A percentile compares a stretch with the other conserved stretches of the same genome.
Conservation (phyloP, 2,888 invertebrate genomes). For the Sepioteuthis lessoniana region DNA sequence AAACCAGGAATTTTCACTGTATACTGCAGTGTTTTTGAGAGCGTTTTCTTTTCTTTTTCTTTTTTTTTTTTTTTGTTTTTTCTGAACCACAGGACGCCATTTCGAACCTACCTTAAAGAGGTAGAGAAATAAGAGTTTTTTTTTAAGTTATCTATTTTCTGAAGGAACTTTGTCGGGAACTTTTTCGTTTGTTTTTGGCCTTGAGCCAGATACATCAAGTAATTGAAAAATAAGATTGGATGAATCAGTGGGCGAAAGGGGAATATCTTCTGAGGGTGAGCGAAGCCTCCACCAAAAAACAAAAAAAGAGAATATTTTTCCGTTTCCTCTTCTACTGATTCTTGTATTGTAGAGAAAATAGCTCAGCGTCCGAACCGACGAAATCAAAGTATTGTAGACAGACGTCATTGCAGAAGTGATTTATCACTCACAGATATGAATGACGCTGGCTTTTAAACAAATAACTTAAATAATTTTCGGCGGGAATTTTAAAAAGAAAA, state of each 20-base stretch:
- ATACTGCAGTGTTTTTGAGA: too few relatives aligned
- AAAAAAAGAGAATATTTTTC: not conserved
- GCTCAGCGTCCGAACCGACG: not conserved
- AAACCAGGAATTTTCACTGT: too few relatives aligned
- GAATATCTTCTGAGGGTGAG: conserved; percentile 9
- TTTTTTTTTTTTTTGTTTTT: too few relatives aligned
- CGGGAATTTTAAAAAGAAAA: too few relatives aligned
- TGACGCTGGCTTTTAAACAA: not conserved
- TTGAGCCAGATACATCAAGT: not conserved
- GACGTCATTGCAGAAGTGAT: not conserved
- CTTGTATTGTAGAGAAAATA: not conserved
- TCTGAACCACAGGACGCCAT: too few relatives aligned
- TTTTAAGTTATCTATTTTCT: not conserved
- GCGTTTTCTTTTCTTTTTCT: too few relatives aligned
- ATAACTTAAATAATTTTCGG: too few relatives aligned
- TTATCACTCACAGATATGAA: not conserved
- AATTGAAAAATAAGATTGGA: not conserved
- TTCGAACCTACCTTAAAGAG: not conserved
- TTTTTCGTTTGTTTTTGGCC: not conserved
- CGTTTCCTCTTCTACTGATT: not conserved
- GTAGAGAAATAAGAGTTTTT: not conserved
- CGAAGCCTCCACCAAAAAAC: not conserved
- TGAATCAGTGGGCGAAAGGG: conserved; percentile 33
- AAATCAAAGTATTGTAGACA: not conserved
- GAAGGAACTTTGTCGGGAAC: not conserved